Conservation (phyloP, 2,797 vertebrate genomes). For the Xiphorhynchus erythropygius region DNA sequence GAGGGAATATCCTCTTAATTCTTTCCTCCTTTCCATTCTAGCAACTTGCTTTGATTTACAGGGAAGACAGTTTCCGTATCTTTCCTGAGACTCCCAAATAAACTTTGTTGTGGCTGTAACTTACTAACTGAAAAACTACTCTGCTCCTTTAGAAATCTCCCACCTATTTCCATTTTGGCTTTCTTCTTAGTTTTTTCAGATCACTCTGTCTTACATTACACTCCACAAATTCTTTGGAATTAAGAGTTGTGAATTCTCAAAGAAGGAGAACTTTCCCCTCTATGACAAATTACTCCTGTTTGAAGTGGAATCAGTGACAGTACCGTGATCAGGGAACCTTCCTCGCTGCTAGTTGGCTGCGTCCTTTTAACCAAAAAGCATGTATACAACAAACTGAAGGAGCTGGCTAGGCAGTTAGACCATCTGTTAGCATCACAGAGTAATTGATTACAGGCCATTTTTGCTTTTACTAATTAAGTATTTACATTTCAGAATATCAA, state of each 20-base stretch:
- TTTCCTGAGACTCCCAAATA: not conserved
- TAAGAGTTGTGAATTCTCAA: not conserved
- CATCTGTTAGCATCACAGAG: not conserved
- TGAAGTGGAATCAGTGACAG: not conserved
- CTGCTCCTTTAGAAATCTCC: not conserved
- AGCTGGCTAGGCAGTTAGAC: not conserved
- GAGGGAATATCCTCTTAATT: not conserved
- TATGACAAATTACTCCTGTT: not conserved
- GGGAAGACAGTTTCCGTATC: not conserved
- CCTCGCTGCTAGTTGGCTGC: not conserved
- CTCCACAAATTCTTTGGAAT: not conserved
- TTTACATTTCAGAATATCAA: not conserved
- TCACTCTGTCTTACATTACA: not conserved
- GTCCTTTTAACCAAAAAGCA: not conserved
- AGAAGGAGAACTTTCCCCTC: not conserved
- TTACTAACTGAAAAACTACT: not conserved
- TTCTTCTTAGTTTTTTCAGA: not conserved
- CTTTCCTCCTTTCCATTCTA: not conserved
- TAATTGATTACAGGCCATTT: not conserved
- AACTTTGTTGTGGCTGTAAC: not conserved
- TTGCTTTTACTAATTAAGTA: not conserved
- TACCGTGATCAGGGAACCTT: not conserved
- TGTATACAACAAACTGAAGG: not conserved
- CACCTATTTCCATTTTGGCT: not conserved
- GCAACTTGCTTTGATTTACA: not conserved